Evolutionary conservation across 2,113 vertebrate species (phyloP), one percentile per base, ranked within the genome.

Genomic region (Agapornis roseicollis): DNA sequence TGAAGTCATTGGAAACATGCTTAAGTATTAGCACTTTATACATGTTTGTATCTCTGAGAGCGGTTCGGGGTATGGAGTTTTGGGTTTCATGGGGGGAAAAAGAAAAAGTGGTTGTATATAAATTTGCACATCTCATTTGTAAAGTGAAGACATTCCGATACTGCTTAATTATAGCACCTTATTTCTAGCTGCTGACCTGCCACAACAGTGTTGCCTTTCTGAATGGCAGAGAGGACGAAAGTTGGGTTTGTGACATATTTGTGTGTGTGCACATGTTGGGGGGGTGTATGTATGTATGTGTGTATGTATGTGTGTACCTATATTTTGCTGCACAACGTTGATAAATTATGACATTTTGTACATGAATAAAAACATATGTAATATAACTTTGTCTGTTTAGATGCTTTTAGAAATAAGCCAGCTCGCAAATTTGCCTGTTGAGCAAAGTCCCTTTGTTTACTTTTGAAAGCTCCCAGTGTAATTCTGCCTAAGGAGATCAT

Each of bases 181-280:
- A 99, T 98, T 98, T 97, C 88, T 96, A 98, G 98, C 98, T 98
- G 98, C 98, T 98, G 82, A 98, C 97, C 98, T 98, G 98, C 99
- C 99, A 98, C 99, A 99, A 99, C 99, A 99, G 99, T 99, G 98
- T 99, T 99, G 98, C 98, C 89, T 96, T 97, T 97, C 98, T 93
- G 92, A 96, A 95, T 92, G 96, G 82, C 94, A 94, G 91, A 95
- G 63, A 86, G 93, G 71, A 94, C 74, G 79, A 56, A 93, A 96
- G 58, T 91, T 79, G 89, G 94, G 92, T 83, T 95, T 37, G 29
- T 97, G 96, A 82, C 3, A 58, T 98, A 61, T 96, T 97, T 97
- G 37, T 89, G 28, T 0, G 23, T 74, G 73, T 81, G 82, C 33
- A 35, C 81, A 63, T 79, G 78, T 41, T 11, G 28, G 60, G 24